phyloP scores from a whole-genome alignment of 2,888 invertebrate genomes.

The Euphydryas editha region DNA sequence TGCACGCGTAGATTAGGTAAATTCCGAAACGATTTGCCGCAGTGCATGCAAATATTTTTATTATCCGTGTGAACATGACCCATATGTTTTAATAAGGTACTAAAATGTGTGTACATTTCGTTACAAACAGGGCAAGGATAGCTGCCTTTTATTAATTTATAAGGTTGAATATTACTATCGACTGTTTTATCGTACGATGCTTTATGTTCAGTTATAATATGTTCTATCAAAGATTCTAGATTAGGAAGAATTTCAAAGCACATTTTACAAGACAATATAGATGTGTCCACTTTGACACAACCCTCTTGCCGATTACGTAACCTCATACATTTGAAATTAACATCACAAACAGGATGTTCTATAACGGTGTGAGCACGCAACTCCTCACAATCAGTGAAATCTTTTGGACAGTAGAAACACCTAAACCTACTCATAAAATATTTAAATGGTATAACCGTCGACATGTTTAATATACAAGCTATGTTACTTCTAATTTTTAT shows the following conservation, averaged over 20 bases:
- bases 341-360: conserved; percentile 66
- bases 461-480: conserved; percentile 65
- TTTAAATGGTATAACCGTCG: conserved; percentile 71
- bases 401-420: conserved; percentile 71
- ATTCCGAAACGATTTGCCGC: conserved; percentile 62
- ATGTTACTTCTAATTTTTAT: conserved; percentile 60
- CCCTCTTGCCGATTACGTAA: conserved; percentile 54
- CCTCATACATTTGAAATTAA: conserved; percentile 59
- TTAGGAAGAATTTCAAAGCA: conserved; percentile 53
- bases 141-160: conserved; percentile 58
- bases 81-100: conserved; percentile 62
- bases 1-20: conserved; percentile 63
- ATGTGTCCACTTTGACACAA: conserved; percentile 63
- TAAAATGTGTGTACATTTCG: conserved; percentile 58
- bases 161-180: conserved; percentile 56
- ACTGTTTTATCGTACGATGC: conserved; percentile 54
- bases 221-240: conserved; percentile 55
- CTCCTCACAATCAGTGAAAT: conserved; percentile 60
- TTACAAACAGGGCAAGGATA: conserved; percentile 63
- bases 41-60: conserved; percentile 63
- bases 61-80: conserved; percentile 61
- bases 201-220: conserved; percentile 57
- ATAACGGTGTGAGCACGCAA: conserved; percentile 61
- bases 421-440: conserved; percentile 64
- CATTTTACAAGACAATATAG: conserved; percentile 61